Evolutionary conservation across 2,113 vertebrate species (phyloP).

Genomic region (Calidris pygmaea): DNA sequence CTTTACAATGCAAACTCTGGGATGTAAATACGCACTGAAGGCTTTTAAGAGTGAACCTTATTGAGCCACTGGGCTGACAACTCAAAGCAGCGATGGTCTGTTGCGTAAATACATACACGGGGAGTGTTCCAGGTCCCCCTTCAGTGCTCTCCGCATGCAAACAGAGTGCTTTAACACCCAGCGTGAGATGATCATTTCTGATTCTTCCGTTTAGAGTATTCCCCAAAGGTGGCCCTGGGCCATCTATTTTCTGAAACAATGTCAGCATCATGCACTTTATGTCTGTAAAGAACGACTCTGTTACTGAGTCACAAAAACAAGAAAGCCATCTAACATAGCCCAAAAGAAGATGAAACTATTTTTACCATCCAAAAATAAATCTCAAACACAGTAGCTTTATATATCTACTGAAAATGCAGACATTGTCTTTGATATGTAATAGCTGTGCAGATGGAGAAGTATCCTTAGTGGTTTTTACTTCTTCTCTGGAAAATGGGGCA

Average conservation of each 20-base stretch:
- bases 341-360: conserved; percentile 19
- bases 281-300: background rate
- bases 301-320: conserved; percentile 12
- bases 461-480: conserved; percentile 38
- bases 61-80: background rate
- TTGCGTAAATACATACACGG: background rate
- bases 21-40: background rate
- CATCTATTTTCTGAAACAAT: conserved; percentile 28
- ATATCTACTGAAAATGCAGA: conserved; percentile 60
- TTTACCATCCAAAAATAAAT: conserved; percentile 31
- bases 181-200: background rate
- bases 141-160: background rate
- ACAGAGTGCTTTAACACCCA: background rate
- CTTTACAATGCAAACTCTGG: background rate
- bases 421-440: conserved; percentile 47
- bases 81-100: background rate
- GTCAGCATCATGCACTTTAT: background rate
- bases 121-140: background rate
- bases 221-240: conserved; percentile 20
- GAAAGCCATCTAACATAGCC: background rate
- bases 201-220: conserved; percentile 20
- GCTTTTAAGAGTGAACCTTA: background rate
- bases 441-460: conserved; percentile 59
- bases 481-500: conserved; percentile 48
- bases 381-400: background rate